Evolutionary conservation across 2,888 invertebrate species (phyloP).

Genomic region (Emmelina monodactyla): DNA sequence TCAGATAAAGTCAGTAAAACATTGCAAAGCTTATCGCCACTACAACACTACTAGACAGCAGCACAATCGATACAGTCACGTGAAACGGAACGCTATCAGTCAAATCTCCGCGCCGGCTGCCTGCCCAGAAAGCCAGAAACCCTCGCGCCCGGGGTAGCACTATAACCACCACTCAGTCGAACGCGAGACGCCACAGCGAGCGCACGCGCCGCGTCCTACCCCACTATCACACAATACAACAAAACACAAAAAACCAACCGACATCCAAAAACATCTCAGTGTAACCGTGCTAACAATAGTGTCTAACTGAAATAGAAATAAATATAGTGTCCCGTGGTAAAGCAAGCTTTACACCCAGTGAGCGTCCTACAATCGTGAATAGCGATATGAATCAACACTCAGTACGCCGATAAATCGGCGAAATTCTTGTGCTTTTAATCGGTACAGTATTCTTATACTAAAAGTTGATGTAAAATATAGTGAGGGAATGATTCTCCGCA

Average conservation of each 20-base stretch:
- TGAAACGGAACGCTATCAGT: constrained; percentile 36
- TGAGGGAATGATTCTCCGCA: too few species aligned
- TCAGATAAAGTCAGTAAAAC: too few species aligned
- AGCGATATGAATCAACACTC: constrained; percentile 57
- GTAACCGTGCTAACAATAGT: constrained; percentile 24
- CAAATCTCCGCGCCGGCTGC: constrained; percentile 32
- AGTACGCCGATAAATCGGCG: constrained; percentile 44
- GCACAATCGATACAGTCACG: constrained; percentile 18
- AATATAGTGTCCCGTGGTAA: constrained; percentile 22
- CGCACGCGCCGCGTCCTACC: constrained; percentile 24
- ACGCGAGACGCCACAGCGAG: constrained; percentile 31
- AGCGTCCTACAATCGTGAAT: constrained; percentile 35
- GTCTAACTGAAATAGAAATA: constrained; percentile 15
- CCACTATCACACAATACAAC: constrained; percentile 24
- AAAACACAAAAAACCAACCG: constrained; percentile 34
- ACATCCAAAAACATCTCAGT: constrained; percentile 25
- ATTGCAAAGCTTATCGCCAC: too few species aligned
- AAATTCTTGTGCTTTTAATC: constrained; percentile 34
- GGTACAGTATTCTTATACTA: constrained; percentile 40
- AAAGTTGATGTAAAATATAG: not conserved
- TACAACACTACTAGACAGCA: too few species aligned
- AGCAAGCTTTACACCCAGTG: constrained; percentile 26
- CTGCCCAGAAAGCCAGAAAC: constrained; percentile 28
- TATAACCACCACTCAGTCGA: constrained; percentile 29
- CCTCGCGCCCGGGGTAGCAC: constrained; percentile 45